A percentile compares a stretch with the other conserved stretches of the same genome.
Evolutionary conservation across 2,797 vertebrate genomes (phyloP).

Genomic region (Neosilurus mollespiculum): DNA sequence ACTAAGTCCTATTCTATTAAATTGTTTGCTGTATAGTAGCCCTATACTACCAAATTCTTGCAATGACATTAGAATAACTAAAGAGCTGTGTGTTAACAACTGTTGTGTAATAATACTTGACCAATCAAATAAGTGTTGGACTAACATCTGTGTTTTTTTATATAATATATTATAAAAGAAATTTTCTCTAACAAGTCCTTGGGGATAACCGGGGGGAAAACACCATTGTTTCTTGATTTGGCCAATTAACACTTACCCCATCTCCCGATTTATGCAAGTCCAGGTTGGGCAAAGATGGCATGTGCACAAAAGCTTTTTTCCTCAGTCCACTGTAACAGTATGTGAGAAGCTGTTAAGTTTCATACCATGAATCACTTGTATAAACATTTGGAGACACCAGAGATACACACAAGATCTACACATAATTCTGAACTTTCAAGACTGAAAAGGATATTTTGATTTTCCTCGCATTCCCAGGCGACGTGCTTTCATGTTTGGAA

Average conservation of each 20-base stretch:
- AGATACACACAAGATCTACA: not conserved
- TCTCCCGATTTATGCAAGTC: conserved; percentile 96
- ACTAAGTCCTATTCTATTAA: not conserved
- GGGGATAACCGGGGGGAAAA: too few species aligned
- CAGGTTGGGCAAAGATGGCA: conserved; percentile 96
- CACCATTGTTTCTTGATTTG: not conserved
- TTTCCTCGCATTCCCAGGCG: conserved; percentile 98
- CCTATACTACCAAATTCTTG: not conserved
- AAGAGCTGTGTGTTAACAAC: not conserved
- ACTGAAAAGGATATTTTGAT: conserved; percentile 95
- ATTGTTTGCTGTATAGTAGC: not conserved
- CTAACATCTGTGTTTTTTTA: not conserved
- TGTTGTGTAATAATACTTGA: not conserved
- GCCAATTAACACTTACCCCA: conserved; percentile 76
- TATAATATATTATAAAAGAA: not conserved
- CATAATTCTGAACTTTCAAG: not conserved
- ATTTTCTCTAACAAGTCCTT: not conserved
- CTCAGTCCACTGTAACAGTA: conserved; percentile 99
- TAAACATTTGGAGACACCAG: not conserved
- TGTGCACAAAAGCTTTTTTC: conserved; percentile 99
- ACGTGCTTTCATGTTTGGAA: conserved; percentile 99
- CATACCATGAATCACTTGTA: conserved; percentile 10
- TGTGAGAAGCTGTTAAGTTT: conserved; percentile 86
- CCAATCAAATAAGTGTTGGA: not conserved
- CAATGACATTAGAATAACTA: not conserved